Evolutionary conservation across 1,140 invertebrate genomes (phyloP), one percentile per base, ranked within the genome.

Genomic region (Heliconius himera): DNA sequence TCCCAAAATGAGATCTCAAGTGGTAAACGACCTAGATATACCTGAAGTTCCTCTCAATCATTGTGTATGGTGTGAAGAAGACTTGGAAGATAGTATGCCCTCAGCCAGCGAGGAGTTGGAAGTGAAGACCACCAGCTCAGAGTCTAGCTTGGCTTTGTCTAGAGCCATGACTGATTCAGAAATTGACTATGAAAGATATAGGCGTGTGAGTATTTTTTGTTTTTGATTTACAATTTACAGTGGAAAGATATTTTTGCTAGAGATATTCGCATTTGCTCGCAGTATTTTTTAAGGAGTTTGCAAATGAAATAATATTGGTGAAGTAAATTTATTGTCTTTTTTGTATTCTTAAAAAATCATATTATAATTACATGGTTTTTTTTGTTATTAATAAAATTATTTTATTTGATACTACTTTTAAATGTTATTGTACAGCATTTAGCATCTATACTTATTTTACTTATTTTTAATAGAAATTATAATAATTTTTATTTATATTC

Each of bases 91-190:
- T 29, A 89, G 88, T 73, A 56, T 84, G 1, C 72, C 87, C 16
- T 87, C 87, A 0, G 74, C 81, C 29, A 85, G 77, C 56, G 87
- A 82, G 5, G 83, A 85, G 6, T 80, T 80, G 4, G 85, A 89
- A 0, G 74, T 77, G 0, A 78, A 51, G 6, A 85, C 88, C 9
- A 26, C 81, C 41, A 91, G 87, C 46, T 90, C 90, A 0, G 89
- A 87, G 60, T 92, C 91, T 0, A 94, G 91, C 56, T 71, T 91
- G 6, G 83, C 91, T 2, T 73, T 94, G 56, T 93, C 91, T 2
- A 86, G 91, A 18, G 91, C 91, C 38, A 88, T 93, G 89, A 92
- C 91, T 0, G 91, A 91, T 36, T 93, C 91, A 0, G 92, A 94
- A 41, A 92, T 92, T 18, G 92, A 94, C 73, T 94, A 92, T 72